Percentiles rank a stretch among this genome's conserved stretches.
Evolutionary conservation across 2,888 invertebrate species (phyloP).

Genomic region (Melangyna quadrimaculata): DNA sequence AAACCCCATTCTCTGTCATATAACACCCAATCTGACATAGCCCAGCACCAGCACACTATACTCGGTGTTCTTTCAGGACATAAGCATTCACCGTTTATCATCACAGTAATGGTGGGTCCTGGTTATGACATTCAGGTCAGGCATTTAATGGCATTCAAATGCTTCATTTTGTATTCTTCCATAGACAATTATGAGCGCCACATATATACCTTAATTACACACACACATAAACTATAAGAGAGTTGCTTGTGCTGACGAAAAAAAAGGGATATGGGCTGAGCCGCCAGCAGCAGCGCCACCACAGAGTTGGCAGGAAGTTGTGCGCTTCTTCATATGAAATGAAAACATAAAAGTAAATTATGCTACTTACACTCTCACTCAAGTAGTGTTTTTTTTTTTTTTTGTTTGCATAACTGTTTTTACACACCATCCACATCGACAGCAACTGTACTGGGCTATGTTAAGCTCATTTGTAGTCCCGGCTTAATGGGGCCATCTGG

Average conservation of each 20-base stretch:
- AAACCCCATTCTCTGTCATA: constrained; percentile 6
- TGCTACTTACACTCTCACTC: constrained; percentile 60
- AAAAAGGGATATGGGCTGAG: constrained; percentile 10
- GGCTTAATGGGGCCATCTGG: constrained; percentile 52
- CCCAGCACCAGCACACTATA: constrained; percentile 11
- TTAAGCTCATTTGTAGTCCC: constrained; percentile 46
- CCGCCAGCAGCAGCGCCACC: not conserved
- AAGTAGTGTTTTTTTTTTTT: constrained; percentile 44
- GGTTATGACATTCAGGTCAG: constrained; percentile 71
- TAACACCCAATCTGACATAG: constrained; percentile 31
- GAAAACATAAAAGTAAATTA: constrained; percentile 71
- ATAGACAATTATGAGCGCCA: constrained; percentile 68
- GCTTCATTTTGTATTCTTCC: constrained; percentile 70
- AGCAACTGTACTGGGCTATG: constrained; percentile 16
- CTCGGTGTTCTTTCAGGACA: constrained; percentile 52
- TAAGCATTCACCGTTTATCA: constrained; percentile 65
- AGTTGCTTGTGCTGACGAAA: not conserved
- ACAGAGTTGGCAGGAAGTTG: constrained; percentile 43
- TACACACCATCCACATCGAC: constrained; percentile 18
- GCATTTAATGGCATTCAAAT: constrained; percentile 70
- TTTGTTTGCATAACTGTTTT: not conserved
- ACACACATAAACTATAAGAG: constrained; percentile 30
- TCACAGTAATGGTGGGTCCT: constrained; percentile 62
- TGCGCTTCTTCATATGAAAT: constrained; percentile 68
- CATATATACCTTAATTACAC: constrained; percentile 28